Percentiles rank a stretch among this genome's conserved stretches.
Evolutionary conservation across 2,113 vertebrate species (phyloP).

Genomic region (pig (Sus scrofa)): DNA sequence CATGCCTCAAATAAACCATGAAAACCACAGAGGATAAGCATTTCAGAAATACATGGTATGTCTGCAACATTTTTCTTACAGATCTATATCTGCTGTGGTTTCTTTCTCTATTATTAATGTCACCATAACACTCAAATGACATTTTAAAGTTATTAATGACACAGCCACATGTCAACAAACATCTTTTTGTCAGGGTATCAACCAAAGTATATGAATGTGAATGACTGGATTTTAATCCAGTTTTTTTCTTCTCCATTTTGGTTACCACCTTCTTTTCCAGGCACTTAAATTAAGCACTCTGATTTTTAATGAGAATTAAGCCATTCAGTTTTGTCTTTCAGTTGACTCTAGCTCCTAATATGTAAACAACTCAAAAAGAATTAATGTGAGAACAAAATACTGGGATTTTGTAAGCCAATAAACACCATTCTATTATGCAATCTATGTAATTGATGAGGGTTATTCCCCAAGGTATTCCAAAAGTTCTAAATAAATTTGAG

Average conservation of each 20-base stretch:
- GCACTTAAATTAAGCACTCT: slow-evolving; percentile 23
- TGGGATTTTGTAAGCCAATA: slow-evolving; percentile 30
- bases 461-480: background rate
- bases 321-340: slow-evolving; percentile 23
- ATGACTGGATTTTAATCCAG: slow-evolving; percentile 34
- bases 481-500: slow-evolving; percentile 56
- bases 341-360: background rate
- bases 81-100: slow-evolving; percentile 37
- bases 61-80: slow-evolving; percentile 58
- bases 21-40: slow-evolving; percentile 51
- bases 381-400: slow-evolving; percentile 47
- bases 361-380: background rate
- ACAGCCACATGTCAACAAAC: slow-evolving; percentile 41
- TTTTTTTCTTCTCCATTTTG: slow-evolving; percentile 29
- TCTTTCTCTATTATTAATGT: slow-evolving; percentile 70
- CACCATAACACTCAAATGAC: slow-evolving; percentile 55
- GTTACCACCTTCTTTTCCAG: slow-evolving; percentile 10
- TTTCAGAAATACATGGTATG: slow-evolving; percentile 60
- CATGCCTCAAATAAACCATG: slow-evolving; percentile 55
- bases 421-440: background rate
- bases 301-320: background rate
- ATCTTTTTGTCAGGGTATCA: slow-evolving; percentile 29
- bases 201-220: slow-evolving; percentile 54
- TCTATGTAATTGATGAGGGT: background rate
- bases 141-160: slow-evolving; percentile 71